phyloP scores from a whole-genome alignment of 2,888 invertebrate genomes.

The Drosophila buzzatii region DNA sequence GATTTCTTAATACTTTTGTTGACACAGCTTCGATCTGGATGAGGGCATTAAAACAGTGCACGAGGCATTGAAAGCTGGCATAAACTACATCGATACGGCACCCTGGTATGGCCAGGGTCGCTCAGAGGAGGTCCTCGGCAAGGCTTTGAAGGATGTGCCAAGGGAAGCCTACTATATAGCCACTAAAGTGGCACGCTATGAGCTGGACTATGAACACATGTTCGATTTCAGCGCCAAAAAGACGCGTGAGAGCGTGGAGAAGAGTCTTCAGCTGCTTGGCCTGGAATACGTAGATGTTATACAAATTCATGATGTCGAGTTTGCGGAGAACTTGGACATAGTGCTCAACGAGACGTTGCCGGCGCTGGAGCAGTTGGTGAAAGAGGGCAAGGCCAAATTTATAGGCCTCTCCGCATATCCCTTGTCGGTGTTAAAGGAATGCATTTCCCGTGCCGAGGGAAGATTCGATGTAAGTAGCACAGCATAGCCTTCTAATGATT shows the following conservation, averaged over 20 bases:
- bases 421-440: constrained; percentile 90
- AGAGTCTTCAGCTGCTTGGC: constrained; percentile 90
- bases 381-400: constrained; percentile 90
- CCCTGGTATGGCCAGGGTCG: constrained; percentile 96
- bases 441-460: constrained; percentile 88
- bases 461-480: constrained; percentile 79
- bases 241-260: constrained; percentile 90
- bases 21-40: constrained; percentile 86
- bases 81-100: constrained; percentile 97
- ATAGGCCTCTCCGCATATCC: constrained; percentile 96
- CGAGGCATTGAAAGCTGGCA: constrained; percentile 90
- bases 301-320: constrained; percentile 98
- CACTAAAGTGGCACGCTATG: constrained; percentile 97
- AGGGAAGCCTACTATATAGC: constrained; percentile 93
- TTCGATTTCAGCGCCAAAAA: constrained; percentile 94
- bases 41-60: constrained; percentile 90
- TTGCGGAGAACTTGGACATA: constrained; percentile 90
- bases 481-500: too few species aligned
- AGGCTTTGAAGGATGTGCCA: constrained; percentile 92
- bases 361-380: constrained; percentile 90
- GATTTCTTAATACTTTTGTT: neutral
- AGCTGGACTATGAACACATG: constrained; percentile 89
- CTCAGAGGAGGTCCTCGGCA: constrained; percentile 93
- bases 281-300: constrained; percentile 95
- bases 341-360: constrained; percentile 95